Evolutionary conservation across 35 echinoderm and acorn worm species (phyloP), one percentile per base, ranked within the genome.

Genomic region (Chiridota heheva): DNA sequence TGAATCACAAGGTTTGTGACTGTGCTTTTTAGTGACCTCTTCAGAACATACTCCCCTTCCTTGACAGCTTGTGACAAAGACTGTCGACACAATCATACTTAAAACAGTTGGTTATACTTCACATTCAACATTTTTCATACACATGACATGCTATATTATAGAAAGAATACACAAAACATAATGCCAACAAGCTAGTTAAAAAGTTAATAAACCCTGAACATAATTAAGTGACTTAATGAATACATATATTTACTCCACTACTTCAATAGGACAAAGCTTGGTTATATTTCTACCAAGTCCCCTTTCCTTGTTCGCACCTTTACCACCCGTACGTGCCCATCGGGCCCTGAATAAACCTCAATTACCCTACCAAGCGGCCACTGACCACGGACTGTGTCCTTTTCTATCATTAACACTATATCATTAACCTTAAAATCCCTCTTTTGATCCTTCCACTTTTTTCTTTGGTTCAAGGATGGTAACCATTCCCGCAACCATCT

Each of bases 201-300:
- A n/a, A n/a, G n/a, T n/a, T n/a, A n/a, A n/a, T n/a, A n/a, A n/a
- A n/a, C n/a, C n/a, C n/a, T n/a, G n/a, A n/a, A n/a, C n/a, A n/a
- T n/a, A n/a, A n/a, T n/a, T n/a, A n/a, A n/a, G n/a, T n/a, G n/a
- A 20, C 32, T 20, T 32, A 15, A 36, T 42, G 10, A n/a, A 22
- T 44, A 10, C 27, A 22, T 26, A 43, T 42, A 20, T 25, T 31
- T 73, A 45, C 3, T 73, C 70, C 45, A 6, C 17, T 2, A 74
- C 26, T 46, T 84, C 65, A 27, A 83, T 58, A 36, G 20, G 64
- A 57, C 65, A 71, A 1, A 83, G 27, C 42, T 83, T 83, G 2
- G 64, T 83, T 37, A 83, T 83, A 70, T 28, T 37, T 84, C 65
- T 56, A 83, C 32, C 30, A 73, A 41, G 13, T 74, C 70, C 20